A percentile compares a stretch with the other conserved stretches of the same genome.
Conservation (phyloP, 1,140 invertebrate genomes). For the Drosophila yakuba region DNA sequence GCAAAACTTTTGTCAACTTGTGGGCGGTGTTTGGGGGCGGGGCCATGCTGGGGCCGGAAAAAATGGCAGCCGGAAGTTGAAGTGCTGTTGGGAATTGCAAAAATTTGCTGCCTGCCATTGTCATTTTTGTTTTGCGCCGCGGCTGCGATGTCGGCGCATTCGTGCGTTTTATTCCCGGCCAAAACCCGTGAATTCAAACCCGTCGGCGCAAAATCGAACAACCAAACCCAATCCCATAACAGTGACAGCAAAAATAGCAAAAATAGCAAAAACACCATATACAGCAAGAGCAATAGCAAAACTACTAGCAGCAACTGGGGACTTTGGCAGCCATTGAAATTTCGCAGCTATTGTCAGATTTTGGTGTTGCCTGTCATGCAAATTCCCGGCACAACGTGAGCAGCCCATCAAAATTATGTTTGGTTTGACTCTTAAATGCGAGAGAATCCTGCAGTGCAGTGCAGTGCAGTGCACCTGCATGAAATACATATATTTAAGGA, state of each 20-base stretch:
- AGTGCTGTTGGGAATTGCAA: slow-evolving; percentile 80
- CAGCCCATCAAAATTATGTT: slow-evolving; percentile 68
- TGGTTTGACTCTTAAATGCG: slow-evolving; percentile 46
- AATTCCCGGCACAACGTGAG: slow-evolving; percentile 60
- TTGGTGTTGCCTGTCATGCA: slow-evolving; percentile 60
- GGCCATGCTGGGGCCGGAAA: slow-evolving; percentile 14
- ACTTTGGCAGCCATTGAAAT: slow-evolving; percentile 65
- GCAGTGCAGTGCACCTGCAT: not conserved
- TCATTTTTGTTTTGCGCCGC: slow-evolving; percentile 74
- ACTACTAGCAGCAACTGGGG: slow-evolving; percentile 10
- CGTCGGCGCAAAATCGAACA: slow-evolving; percentile 74
- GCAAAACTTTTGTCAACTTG: slow-evolving; percentile 66
- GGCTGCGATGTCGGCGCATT: slow-evolving; percentile 49
- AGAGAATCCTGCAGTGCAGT: not conserved
- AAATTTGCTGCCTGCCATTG: slow-evolving; percentile 81
- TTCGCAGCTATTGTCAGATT: slow-evolving; percentile 72
- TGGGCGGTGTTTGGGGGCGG: not conserved
- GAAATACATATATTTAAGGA: slow-evolving; percentile 3
- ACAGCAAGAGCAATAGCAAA: slow-evolving; percentile 10
- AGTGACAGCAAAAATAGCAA: slow-evolving; percentile 33
- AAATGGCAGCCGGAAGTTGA: slow-evolving; percentile 73
- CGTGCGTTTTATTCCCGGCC: slow-evolving; percentile 76
- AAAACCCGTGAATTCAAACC: slow-evolving; percentile 77
- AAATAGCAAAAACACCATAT: slow-evolving; percentile 15
- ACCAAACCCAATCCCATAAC: slow-evolving; percentile 24